Evolutionary conservation across 1,140 invertebrate species (phyloP).

Genomic region (Camponotus vicinus): DNA sequence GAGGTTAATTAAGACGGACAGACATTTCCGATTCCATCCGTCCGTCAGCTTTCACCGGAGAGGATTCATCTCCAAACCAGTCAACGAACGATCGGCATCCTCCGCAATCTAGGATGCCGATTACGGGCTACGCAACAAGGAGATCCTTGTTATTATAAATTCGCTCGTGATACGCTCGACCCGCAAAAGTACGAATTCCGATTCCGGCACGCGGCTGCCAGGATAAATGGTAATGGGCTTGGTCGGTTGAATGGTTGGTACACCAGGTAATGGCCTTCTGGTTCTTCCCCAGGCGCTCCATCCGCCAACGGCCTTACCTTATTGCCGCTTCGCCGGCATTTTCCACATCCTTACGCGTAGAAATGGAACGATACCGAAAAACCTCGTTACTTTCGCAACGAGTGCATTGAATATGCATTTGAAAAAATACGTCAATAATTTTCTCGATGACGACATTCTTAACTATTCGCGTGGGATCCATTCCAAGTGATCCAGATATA

Average conservation of each 20-base stretch:
- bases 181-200: conserved; percentile 75
- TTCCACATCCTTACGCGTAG: conserved; percentile 42
- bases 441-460: neutral
- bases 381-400: neutral
- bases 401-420: neutral
- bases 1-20: conserved; percentile 20
- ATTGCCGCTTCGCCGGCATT: conserved; percentile 18
- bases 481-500: no score
- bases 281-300: conserved; percentile 46
- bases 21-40: conserved; percentile 4
- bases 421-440: neutral
- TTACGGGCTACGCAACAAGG: conserved; percentile 21
- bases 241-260: conserved; percentile 66
- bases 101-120: conserved; percentile 27
- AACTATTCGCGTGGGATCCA: neutral
- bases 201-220: conserved; percentile 72
- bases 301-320: conserved; percentile 30
- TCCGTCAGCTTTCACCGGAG: conserved; percentile 16
- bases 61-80: conserved; percentile 8
- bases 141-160: conserved; percentile 74
- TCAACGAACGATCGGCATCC: conserved; percentile 35
- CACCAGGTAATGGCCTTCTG: conserved; percentile 74
- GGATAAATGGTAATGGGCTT: conserved; percentile 78
- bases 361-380: conserved; percentile 17
- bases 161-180: conserved; percentile 54